These are phyloP conservation scores for Caenorhabditis tropicalis DNA, from an alignment of 1,140 invertebrate species.

Conservation along the genomic window DNA sequence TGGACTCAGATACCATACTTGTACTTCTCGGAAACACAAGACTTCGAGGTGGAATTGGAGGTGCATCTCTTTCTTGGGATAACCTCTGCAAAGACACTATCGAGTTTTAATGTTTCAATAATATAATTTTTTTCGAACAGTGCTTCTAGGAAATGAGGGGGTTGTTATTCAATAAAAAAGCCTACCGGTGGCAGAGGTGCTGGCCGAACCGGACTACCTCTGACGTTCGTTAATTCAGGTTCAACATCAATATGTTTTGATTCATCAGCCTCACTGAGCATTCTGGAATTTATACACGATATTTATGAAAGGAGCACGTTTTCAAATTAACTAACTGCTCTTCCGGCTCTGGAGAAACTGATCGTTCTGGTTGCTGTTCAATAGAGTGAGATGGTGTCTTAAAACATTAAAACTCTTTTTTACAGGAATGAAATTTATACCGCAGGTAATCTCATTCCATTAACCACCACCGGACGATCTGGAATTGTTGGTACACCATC, in stretches of 20 bases:
- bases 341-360: slow-evolving; percentile 35
- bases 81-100: not conserved
- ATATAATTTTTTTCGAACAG: not conserved
- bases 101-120: no score
- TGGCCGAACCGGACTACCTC: not conserved
- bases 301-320: not conserved
- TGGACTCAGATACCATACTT: not conserved
- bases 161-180: not conserved
- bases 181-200: slow-evolving; percentile 10
- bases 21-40: not conserved
- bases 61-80: slow-evolving; percentile 22
- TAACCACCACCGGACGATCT: slow-evolving; percentile 15
- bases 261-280: not conserved
- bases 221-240: not conserved
- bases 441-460: slow-evolving; percentile 20
- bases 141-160: not conserved
- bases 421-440: not conserved
- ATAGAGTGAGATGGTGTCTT: slow-evolving; percentile 8
- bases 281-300: not conserved
- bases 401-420: not conserved
- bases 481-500: not conserved
- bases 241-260: not conserved
- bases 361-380: not conserved
- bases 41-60: not conserved
- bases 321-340: slow-evolving; percentile 17